Conservation (phyloP, 2,888 invertebrate species). For the Eupithecia subumbrata region DNA sequence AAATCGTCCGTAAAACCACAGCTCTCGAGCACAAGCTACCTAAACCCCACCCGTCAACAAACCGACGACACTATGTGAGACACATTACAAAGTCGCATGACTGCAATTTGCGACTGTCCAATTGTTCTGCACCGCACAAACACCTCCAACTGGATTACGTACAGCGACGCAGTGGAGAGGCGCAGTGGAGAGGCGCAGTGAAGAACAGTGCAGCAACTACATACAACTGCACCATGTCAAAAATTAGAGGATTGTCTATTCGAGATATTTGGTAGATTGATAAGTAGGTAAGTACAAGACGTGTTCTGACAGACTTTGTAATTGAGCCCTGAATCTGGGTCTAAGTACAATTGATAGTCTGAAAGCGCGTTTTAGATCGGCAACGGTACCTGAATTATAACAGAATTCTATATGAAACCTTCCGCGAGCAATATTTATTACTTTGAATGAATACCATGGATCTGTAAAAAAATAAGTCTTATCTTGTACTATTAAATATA, state of each 20-base stretch:
- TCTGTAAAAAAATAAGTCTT: background rate
- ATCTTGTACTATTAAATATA: background rate
- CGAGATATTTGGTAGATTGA: no score
- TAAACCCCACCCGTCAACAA: background rate
- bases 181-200: background rate
- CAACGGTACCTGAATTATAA: no score
- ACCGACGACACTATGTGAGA: background rate
- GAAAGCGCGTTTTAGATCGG: no score
- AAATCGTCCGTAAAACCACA: background rate
- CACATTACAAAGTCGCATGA: slow-evolving; percentile 8
- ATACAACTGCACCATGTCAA: background rate
- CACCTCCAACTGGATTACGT: slow-evolving; percentile 23
- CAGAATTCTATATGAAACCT: no score
- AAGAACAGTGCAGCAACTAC: background rate
- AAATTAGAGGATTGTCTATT: background rate
- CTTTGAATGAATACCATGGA: no score
- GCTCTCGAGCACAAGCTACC: background rate
- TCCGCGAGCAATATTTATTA: no score
- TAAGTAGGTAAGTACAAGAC: no score
- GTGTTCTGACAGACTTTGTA: no score
- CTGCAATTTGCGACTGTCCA: slow-evolving; percentile 28
- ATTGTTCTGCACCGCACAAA: slow-evolving; percentile 27
- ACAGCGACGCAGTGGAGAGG: background rate
- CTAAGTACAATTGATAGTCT: no score
- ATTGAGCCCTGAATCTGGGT: no score